These are phyloP conservation scores for Caenorhabditis afra DNA, from an alignment of 2,888 invertebrate genomes.

Conservation along the genomic window DNA sequence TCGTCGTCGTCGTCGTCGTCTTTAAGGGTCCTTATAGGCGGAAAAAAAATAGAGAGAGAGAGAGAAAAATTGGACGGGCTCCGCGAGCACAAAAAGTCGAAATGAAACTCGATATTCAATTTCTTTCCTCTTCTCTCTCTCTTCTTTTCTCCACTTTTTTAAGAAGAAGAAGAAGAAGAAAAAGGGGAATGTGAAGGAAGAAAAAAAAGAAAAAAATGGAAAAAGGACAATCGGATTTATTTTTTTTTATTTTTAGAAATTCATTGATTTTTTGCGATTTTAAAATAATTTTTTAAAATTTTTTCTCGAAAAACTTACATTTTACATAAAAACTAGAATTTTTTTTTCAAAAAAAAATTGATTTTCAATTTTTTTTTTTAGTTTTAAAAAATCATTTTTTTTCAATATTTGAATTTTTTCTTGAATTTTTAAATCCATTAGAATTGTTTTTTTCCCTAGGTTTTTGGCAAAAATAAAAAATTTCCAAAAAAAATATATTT, in stretches of 20 bases:
- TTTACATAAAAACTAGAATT: too few species aligned
- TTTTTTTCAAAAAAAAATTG: not conserved
- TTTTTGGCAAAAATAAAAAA: too few species aligned
- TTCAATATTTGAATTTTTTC: not conserved
- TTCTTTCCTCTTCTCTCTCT: too few species aligned
- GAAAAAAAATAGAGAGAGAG: conserved; percentile 27
- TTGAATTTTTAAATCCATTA: too few species aligned
- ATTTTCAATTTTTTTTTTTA: not conserved
- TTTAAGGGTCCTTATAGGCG: not conserved
- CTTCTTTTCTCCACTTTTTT: not conserved
- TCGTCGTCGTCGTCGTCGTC: conserved; percentile 2
- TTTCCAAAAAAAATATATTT: too few species aligned
- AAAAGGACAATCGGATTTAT: conserved; percentile 8
- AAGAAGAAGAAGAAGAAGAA: not conserved
- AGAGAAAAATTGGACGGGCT: conserved; percentile 47
- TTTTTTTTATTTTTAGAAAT: too few species aligned
- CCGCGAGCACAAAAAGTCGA: conserved; percentile 45
- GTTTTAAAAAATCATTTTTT: not conserved
- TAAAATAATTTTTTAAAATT: too few species aligned
- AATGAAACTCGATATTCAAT: conserved; percentile 50
- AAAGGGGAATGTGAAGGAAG: conserved; percentile 16
- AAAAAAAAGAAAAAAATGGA: conserved; percentile 5
- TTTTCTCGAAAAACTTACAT: too few species aligned
- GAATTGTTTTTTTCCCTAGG: too few species aligned
- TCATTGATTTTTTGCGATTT: too few species aligned